These are phyloP conservation scores for Drosophila santomea DNA, from an alignment of 1,140 invertebrate genomes.

Conservation along the genomic window DNA sequence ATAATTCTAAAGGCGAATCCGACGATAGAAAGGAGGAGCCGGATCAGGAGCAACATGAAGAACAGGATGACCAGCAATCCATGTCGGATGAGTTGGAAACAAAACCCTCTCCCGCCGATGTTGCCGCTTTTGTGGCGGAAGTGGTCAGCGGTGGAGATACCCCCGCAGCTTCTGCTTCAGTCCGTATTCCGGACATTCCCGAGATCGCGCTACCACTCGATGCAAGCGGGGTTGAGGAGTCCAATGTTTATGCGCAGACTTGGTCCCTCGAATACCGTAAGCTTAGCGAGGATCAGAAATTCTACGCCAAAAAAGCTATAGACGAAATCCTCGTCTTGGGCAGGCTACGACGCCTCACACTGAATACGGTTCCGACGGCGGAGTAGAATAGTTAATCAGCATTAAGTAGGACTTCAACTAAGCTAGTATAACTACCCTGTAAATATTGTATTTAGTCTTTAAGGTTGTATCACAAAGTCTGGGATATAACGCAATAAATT, in stretches of 20 bases:
- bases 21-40: conserved; percentile 15
- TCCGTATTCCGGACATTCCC: conserved; percentile 8
- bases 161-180: background rate
- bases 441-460: conserved; percentile 7
- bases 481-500: conserved; percentile 3
- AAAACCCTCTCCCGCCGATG: conserved; percentile 42
- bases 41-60: conserved; percentile 29
- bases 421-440: background rate
- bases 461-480: background rate
- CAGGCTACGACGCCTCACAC: conserved; percentile 55
- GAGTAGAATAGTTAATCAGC: conserved; percentile 11
- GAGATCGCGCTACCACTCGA: conserved; percentile 25
- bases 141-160: background rate
- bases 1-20: conserved; percentile 18
- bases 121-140: conserved; percentile 31
- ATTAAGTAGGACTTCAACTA: background rate
- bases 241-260: conserved; percentile 60
- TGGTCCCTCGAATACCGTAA: conserved; percentile 71
- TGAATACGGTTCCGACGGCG: conserved; percentile 60
- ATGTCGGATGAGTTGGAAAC: conserved; percentile 43
- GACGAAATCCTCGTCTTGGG: conserved; percentile 71
- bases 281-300: conserved; percentile 65
- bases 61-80: conserved; percentile 25
- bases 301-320: conserved; percentile 67
- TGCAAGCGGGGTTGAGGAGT: conserved; percentile 49